phyloP scores from a whole-genome alignment of 2,797 vertebrate genomes.

The Zalophus californianus region DNA sequence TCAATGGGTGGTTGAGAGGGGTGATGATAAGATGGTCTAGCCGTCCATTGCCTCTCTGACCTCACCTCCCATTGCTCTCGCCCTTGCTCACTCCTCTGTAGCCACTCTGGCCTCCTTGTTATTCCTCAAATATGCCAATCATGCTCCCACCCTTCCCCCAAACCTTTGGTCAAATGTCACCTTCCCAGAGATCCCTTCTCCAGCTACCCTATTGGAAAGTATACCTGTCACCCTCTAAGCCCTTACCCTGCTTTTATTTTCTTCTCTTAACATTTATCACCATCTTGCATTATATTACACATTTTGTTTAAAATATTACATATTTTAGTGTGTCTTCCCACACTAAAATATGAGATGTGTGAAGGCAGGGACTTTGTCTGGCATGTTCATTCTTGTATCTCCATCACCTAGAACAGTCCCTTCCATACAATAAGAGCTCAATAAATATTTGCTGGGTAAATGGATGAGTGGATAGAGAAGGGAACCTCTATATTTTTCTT shows the following conservation, averaged over 20 bases:
- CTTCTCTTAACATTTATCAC: not conserved
- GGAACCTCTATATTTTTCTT: conserved; percentile 11
- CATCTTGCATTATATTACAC: not conserved
- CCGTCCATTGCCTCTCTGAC: not conserved
- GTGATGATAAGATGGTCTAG: not conserved
- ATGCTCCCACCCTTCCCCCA: not conserved
- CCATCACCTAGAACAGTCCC: not conserved
- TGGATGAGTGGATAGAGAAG: conserved; percentile 16
- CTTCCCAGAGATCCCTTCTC: not conserved
- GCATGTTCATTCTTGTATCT: not conserved
- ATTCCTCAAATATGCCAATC: not conserved
- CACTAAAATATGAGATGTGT: conserved; percentile 6
- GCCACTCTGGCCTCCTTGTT: not conserved
- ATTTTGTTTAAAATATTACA: not conserved
- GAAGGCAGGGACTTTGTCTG: conserved; percentile 3
- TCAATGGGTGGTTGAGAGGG: not conserved
- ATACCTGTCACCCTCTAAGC: not conserved
- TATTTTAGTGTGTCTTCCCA: not conserved
- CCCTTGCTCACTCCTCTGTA: not conserved
- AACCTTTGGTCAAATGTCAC: conserved; percentile 17
- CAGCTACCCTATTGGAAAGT: not conserved
- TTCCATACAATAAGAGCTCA: not conserved
- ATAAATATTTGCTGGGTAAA: conserved; percentile 42
- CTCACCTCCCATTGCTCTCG: not conserved
- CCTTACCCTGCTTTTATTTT: not conserved